phyloP scores from a whole-genome alignment of 2,797 vertebrate species.

The Netta rufina region DNA sequence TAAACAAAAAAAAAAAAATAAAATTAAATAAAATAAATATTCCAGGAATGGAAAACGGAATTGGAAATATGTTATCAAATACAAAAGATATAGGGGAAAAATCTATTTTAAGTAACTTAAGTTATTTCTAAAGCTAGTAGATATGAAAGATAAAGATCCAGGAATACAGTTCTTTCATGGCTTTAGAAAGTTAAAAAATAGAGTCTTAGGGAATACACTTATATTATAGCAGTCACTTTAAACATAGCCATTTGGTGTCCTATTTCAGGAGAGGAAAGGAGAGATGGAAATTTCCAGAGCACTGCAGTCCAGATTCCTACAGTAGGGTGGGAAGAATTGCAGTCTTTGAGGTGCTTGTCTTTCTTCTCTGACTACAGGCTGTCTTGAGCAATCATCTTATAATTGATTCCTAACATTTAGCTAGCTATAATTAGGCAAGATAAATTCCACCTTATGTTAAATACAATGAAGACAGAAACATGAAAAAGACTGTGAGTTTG shows the following conservation, averaged over 20 bases:
- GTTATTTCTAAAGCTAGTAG: background rate
- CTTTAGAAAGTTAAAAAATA: background rate
- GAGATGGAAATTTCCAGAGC: background rate
- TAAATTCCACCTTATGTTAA: constrained; percentile 44
- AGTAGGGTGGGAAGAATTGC: background rate
- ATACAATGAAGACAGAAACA: background rate
- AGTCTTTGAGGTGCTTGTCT: background rate
- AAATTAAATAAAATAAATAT: background rate
- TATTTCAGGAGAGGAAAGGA: background rate
- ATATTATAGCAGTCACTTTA: background rate
- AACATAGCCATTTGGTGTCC: background rate
- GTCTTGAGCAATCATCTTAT: background rate
- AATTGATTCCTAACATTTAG: constrained; percentile 29
- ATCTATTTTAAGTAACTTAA: background rate
- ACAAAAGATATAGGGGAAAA: background rate
- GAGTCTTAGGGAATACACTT: background rate
- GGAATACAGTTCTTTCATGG: background rate
- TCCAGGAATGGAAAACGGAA: background rate
- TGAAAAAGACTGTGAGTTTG: background rate
- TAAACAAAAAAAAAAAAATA: background rate
- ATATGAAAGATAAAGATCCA: background rate
- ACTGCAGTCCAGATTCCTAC: background rate
- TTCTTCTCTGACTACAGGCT: background rate
- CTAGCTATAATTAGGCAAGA: constrained; percentile 50
- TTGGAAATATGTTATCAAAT: background rate